Evolutionary conservation across 2,113 vertebrate species (phyloP).

Genomic region (Pollimyrus isidori): DNA sequence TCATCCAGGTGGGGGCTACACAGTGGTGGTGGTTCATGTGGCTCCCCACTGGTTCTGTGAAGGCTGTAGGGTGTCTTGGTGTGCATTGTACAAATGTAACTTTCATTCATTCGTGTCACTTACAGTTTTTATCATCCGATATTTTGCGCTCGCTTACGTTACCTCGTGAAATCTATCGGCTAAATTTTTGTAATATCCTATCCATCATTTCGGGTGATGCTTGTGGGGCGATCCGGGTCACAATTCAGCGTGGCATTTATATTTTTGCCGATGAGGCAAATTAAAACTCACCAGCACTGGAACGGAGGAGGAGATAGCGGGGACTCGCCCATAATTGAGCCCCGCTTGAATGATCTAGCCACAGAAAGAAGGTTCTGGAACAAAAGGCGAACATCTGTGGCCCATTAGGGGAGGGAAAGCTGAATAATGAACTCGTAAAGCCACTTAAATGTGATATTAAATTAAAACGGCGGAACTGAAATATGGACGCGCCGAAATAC

Average conservation of each 20-base stretch:
- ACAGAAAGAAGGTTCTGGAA: conserved; percentile 8
- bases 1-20: too few species aligned
- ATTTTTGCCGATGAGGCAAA: background rate
- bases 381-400: background rate
- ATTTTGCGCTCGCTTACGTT: background rate
- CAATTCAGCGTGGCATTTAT: background rate
- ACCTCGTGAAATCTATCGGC: background rate
- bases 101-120: background rate
- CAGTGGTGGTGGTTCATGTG: too few species aligned
- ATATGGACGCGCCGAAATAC: background rate
- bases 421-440: background rate
- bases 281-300: background rate
- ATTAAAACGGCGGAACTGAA: background rate
- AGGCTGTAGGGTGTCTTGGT: too few species aligned
- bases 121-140: background rate
- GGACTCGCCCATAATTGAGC: background rate
- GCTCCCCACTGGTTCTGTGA: too few species aligned
- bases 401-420: background rate
- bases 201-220: background rate
- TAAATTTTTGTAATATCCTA: background rate
- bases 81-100: too few species aligned
- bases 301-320: background rate
- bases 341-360: background rate
- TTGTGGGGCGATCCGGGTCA: background rate
- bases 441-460: background rate